phyloP scores from a whole-genome alignment of 2,113 vertebrate species.

The Rhinichthys klamathensis region DNA sequence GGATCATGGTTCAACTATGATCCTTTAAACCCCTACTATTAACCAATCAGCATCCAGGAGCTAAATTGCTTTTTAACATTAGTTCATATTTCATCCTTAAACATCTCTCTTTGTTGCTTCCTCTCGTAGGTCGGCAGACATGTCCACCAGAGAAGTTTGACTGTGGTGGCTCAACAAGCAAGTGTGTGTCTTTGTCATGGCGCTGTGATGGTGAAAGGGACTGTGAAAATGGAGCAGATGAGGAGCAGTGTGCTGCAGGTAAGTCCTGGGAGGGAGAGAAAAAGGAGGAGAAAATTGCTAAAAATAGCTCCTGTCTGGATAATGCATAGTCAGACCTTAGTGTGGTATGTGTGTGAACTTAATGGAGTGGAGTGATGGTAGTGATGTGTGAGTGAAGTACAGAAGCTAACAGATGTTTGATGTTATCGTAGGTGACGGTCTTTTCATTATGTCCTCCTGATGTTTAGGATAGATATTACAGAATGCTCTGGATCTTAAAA shows the following conservation, averaged over 20 bases:
- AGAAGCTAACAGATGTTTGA: slow-evolving; percentile 8
- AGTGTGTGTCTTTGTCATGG: slow-evolving; percentile 93
- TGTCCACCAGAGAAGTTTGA: slow-evolving; percentile 94
- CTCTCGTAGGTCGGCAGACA: slow-evolving; percentile 83
- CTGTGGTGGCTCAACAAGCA: slow-evolving; percentile 87
- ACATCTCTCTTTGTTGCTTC: slow-evolving; percentile 57
- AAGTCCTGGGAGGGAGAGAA: neutral
- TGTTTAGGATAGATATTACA: neutral
- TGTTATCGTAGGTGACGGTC: neutral
- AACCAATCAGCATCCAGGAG: too few relatives aligned
- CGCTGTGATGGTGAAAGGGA: slow-evolving; percentile 93
- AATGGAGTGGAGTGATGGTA: slow-evolving; percentile 8
- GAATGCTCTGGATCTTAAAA: slow-evolving; percentile 19
- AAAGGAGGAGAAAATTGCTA: neutral
- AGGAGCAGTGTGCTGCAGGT: slow-evolving; percentile 91
- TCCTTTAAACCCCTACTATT: too few relatives aligned
- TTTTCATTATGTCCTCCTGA: slow-evolving; percentile 1
- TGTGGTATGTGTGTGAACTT: neutral
- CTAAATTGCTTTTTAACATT: neutral
- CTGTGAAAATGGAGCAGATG: slow-evolving; percentile 91
- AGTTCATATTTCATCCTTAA: neutral
- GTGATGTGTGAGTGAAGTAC: neutral
- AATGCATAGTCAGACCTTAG: slow-evolving; percentile 12
- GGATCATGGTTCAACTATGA: too few relatives aligned
- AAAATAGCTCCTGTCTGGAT: neutral